phyloP scores from a whole-genome alignment of 2,888 invertebrate species.

The Tipula confusa region DNA sequence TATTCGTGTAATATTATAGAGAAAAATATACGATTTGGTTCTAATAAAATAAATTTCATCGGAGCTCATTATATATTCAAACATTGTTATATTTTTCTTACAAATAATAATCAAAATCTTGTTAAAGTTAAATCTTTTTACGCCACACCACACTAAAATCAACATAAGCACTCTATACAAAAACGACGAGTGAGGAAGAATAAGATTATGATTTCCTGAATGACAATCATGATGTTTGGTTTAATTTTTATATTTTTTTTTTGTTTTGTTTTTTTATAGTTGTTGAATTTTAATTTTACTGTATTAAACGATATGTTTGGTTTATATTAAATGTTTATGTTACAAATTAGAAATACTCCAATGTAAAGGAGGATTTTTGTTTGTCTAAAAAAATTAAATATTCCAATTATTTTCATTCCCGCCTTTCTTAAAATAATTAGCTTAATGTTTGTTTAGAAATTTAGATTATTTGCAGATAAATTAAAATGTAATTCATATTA shows the following conservation, averaged over 20 bases:
- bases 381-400: neutral
- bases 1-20: neutral
- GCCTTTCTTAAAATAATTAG: neutral
- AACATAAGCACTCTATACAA: neutral
- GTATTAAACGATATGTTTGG: neutral
- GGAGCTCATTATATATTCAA: slow-evolving; percentile 27
- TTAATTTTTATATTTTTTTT: neutral
- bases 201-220: slow-evolving; percentile 12
- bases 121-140: slow-evolving; percentile 25
- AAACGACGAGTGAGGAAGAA: neutral
- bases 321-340: neutral
- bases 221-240: neutral
- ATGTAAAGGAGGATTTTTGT: neutral
- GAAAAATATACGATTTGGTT: neutral
- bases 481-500: too few species aligned
- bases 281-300: neutral
- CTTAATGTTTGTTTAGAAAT: neutral
- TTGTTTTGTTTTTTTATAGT: too few species aligned
- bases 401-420: neutral
- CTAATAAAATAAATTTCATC: slow-evolving; percentile 3
- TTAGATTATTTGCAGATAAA: neutral
- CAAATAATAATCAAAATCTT: slow-evolving; percentile 25
- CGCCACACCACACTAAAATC: neutral
- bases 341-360: neutral
- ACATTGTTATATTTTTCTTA: slow-evolving; percentile 20